Evolutionary conservation across 2,113 vertebrate genomes (phyloP).

Genomic region (Burhinus bistriatus): DNA sequence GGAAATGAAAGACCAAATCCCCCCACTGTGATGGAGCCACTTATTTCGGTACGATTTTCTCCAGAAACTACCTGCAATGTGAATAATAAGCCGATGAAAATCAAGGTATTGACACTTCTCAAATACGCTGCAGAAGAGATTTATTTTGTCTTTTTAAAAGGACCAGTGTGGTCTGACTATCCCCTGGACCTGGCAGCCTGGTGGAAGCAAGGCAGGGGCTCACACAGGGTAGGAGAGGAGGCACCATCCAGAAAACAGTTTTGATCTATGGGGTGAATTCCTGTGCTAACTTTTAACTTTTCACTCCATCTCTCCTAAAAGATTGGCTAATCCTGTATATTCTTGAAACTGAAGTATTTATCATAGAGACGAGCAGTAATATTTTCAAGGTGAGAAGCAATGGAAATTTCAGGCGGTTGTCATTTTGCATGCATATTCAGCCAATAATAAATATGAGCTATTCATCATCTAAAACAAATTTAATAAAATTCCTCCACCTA

Average conservation of each 20-base stretch:
- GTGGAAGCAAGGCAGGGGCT: not conserved
- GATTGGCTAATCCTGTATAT: not conserved
- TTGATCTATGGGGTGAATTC: not conserved
- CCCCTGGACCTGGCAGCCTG: not conserved
- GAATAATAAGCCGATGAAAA: conserved; percentile 59
- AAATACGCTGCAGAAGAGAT: conserved; percentile 5
- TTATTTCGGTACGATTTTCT: conserved; percentile 55
- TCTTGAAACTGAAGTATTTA: conserved; percentile 24
- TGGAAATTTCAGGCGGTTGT: not conserved
- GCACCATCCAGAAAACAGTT: not conserved
- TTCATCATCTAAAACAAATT: not conserved
- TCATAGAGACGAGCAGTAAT: not conserved
- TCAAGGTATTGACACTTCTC: conserved; percentile 52
- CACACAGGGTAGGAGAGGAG: not conserved
- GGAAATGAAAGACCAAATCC: conserved; percentile 55
- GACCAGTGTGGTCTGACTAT: conserved; percentile 14
- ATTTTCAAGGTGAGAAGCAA: conserved; percentile 1
- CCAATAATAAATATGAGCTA: not conserved
- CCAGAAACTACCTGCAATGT: conserved; percentile 55
- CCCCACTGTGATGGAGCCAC: conserved; percentile 52
- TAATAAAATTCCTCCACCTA: not conserved
- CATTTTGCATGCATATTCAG: not conserved
- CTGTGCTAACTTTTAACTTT: conserved; percentile 27
- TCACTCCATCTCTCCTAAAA: not conserved
- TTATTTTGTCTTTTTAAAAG: conserved; percentile 4